Base-by-base conservation (phyloP, 1,140 invertebrate species). In the Macrotrachela quadricornifera region DNA sequence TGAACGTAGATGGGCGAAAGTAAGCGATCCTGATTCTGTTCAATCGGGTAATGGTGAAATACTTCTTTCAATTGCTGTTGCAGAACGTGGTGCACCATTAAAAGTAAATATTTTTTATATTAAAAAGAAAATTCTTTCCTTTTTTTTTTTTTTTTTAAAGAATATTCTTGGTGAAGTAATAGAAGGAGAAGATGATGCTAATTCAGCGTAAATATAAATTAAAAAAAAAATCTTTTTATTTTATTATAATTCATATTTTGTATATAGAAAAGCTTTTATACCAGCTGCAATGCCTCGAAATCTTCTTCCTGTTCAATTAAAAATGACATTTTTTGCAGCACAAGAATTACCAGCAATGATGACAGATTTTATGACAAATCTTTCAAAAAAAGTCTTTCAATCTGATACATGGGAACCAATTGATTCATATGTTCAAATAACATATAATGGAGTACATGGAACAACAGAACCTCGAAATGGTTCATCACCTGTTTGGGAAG, bases 1-100 rank as follows among this genome's bases (percentile, higher is more conserved):
- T 67, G 86, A 83, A 61, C 83, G 87, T 65, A 86, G 86, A 69
- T 87, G 84, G 85, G 85, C 84, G 0, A 66, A 86, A 44, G 73
- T 88, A 43, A 84, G 81, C 0, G 83, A 87, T 63, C 82, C 83
- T 0, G 82, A 86, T 59, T 83, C 87, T 63, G 77, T 85, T 16
- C 21, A 30, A 30, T 2, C 21, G 8, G 8, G 2, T 8, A 4
- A 30, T 30, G 21, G 21, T 30, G 3, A 18, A 4, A 4, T 44
- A 18, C 43, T 18, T 15, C 43, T 44, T 18, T 16, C 15, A 18
- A 8, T 44, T 9, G 43, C 43, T 4, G 9, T 18, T 4, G 2
- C 15, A 4, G 17, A 15, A 44, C 43, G 43, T 18, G 17, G 21
- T 30, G 21, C 9, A 4, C 9, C 21, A 30, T 30, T 9, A 9